These are phyloP conservation scores for Nomada ruficornis DNA, from an alignment of 2,888 invertebrate genomes.

Conservation along the genomic window DNA sequence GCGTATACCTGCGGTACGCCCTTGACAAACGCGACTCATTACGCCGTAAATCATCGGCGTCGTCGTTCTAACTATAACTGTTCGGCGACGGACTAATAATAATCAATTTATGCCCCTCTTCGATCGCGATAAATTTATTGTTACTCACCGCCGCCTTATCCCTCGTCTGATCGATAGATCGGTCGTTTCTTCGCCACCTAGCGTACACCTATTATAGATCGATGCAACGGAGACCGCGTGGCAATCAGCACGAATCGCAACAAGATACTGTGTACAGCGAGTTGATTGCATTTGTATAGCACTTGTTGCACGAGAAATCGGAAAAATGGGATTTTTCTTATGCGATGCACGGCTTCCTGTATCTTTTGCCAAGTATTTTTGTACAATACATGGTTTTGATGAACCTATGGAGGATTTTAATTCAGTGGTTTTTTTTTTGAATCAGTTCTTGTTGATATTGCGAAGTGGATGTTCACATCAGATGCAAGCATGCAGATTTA, in stretches of 20 bases:
- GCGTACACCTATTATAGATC: conserved; percentile 32
- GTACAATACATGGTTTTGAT: neutral
- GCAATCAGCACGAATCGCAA: conserved; percentile 5
- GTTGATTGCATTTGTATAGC: conserved; percentile 40
- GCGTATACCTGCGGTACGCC: conserved; percentile 23
- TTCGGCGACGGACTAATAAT: conserved; percentile 66
- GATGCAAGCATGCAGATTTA: neutral
- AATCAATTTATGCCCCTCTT: conserved; percentile 77
- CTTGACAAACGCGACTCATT: conserved; percentile 74
- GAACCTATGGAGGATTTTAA: neutral
- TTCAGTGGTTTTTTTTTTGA: neutral
- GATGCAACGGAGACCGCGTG: neutral
- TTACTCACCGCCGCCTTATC: conserved; percentile 46
- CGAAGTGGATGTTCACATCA: neutral
- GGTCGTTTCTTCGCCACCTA: conserved; percentile 30
- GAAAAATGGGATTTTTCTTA: conserved; percentile 1
- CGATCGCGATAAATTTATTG: conserved; percentile 76
- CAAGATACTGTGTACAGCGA: conserved; percentile 10
- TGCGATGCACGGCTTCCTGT: conserved; percentile 19
- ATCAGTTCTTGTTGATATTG: neutral
- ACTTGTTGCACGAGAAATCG: neutral
- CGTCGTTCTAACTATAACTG: conserved; percentile 74
- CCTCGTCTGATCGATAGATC: neutral
- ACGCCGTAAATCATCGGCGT: conserved; percentile 75
- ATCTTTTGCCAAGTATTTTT: neutral